Base-by-base conservation (phyloP, 2,797 vertebrate species). In the Danio jaintianensis region DNA sequence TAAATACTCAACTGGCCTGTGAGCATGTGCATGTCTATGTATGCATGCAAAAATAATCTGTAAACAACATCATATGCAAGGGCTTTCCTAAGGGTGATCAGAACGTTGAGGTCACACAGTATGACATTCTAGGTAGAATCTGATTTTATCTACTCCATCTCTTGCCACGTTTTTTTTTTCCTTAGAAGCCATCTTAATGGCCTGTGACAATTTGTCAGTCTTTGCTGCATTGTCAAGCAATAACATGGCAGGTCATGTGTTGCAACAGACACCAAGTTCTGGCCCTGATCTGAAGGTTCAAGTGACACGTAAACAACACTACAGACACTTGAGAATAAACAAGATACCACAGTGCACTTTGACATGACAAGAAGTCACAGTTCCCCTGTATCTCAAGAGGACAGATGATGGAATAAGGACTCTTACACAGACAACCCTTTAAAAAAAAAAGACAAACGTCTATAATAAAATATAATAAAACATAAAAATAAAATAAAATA, bases 141-240 rank as follows among this genome's bases (percentile, higher is more conserved):
- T 62, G 53, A 38, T 69, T 77, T 63, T 55, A 56, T 78, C 62
- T 76, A 43, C 56, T 78, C 43, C 15, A 56, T 29, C 66, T 50
- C 9, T n/a, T 22, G 18, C 15, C 7, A 8, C 5, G 50, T 16
- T 18, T n/a, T 12, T 63, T 71, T 69, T 63, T 71, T 69, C n/a
- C 20, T 53, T 58, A 40, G 78, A 78, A 78, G 71, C 78, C 64
- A 79, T 79, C 62, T 61, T 83, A 84, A 85, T 79, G 68, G 69
- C 79, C 81, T 88, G 59, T 83, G 85, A 86, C 75, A 86, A 79
- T 84, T 72, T 83, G 85, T 84, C 83, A 82, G 72, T 71, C 68
- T 69, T 76, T 78, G 18, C 73, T 79, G 56, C 9, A n/a, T 58
- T 78, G 79, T 80, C 62, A 79, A 63, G 64, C 77, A 55, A 20